Percentiles rank a stretch among this genome's conserved stretches.
These are phyloP conservation scores for Trypoxylus dichotomus DNA, from an alignment of 1,140 invertebrate species.

Conservation along the genomic window DNA sequence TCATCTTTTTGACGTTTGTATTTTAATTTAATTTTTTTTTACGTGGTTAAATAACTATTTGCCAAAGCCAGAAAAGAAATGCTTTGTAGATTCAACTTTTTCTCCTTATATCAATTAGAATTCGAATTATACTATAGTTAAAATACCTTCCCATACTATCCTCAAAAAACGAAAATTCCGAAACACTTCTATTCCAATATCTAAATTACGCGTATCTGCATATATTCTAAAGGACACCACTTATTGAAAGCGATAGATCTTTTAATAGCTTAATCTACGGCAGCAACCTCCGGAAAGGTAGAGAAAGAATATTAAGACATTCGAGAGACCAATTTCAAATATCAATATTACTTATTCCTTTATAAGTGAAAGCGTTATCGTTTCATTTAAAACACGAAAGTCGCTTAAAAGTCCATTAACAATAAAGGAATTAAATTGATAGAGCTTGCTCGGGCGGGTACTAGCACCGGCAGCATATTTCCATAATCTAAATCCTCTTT, in stretches of 20 bases:
- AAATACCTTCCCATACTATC: no score
- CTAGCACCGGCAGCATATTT: background rate
- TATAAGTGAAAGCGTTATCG: background rate
- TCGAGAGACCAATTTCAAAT: background rate
- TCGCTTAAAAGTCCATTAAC: slow-evolving; percentile 18
- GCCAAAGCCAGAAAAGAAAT: no score
- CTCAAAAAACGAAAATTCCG: no score
- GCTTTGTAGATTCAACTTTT: no score
- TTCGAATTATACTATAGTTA: no score
- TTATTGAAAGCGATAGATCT: background rate
- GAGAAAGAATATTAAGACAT: background rate
- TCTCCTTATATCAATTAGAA: no score
- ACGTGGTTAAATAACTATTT: no score
- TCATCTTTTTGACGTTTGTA: no score
- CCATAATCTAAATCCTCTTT: background rate
- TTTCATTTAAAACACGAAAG: background rate
- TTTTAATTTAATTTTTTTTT: no score
- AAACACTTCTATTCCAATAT: no score
- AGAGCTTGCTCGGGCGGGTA: background rate
- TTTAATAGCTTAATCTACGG: background rate
- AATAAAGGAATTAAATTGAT: slow-evolving; percentile 12
- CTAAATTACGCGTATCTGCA: no score
- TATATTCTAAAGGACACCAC: no score
- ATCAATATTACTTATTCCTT: background rate
- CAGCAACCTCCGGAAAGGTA: background rate